These are phyloP conservation scores for Pseudopodoces humilis DNA, from an alignment of 2,113 vertebrate genomes.

Conservation along the genomic window DNA sequence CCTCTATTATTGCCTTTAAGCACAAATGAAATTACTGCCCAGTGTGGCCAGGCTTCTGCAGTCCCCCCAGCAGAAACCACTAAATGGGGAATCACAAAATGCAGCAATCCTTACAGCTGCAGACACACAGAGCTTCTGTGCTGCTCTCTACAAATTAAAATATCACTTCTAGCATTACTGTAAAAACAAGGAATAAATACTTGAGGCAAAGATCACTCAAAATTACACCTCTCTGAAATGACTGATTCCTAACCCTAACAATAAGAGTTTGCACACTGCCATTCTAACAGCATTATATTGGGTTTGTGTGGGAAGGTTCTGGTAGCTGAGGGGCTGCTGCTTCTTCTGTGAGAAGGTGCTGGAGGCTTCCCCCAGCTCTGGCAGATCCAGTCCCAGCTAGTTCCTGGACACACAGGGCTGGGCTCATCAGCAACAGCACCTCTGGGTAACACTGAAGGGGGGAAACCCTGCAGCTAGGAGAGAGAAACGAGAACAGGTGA, in stretches of 20 bases:
- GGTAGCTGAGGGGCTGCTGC: not conserved
- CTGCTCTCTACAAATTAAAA: not conserved
- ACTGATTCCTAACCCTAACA: not conserved
- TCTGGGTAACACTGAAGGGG: no score
- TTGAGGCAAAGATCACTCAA: not conserved
- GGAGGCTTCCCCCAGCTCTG: not conserved
- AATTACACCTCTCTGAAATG: not conserved
- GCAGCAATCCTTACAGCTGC: not conserved
- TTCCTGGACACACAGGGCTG: not conserved
- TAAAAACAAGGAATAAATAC: not conserved
- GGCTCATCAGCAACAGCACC: not conserved
- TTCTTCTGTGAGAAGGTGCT: not conserved
- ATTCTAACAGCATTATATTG: fast-evolving
- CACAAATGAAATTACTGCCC: slow-evolving; percentile 75
- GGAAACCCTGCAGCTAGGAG: no score
- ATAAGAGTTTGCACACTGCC: not conserved
- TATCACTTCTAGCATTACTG: not conserved
- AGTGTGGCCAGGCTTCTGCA: slow-evolving; percentile 47
- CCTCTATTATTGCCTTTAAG: slow-evolving; percentile 72
- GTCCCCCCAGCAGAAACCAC: slow-evolving; percentile 26
- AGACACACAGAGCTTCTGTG: not conserved
- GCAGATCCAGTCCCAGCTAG: not conserved
- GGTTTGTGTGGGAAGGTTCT: not conserved
- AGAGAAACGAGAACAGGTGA: fast-evolving
- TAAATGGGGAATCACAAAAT: not conserved